phyloP scores from a whole-genome alignment of 1,140 invertebrate species.

The Gryllus bimaculatus region DNA sequence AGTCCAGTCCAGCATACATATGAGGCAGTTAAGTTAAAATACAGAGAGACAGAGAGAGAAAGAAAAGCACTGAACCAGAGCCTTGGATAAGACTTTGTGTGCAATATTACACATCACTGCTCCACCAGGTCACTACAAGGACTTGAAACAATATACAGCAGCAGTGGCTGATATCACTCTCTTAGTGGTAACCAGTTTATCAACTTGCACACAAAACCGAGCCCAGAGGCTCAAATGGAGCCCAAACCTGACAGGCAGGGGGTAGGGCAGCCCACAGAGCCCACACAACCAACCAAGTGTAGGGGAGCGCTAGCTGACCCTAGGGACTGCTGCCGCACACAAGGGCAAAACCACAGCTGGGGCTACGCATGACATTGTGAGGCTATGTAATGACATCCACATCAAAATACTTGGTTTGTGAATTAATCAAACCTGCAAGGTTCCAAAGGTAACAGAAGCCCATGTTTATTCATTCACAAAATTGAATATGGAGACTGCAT shows the following conservation, averaged over 20 bases:
- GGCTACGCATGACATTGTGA: neutral
- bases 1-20: conserved; percentile 3
- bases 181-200: neutral
- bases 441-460: neutral
- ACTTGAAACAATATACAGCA: neutral
- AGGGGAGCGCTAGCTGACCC: neutral
- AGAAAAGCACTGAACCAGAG: neutral
- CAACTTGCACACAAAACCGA: neutral
- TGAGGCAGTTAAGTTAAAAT: conserved; percentile 5
- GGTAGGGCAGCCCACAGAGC: neutral
- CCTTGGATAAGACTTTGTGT: neutral
- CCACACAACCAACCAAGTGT: neutral
- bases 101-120: neutral
- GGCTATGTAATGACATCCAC: neutral
- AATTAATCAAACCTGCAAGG: neutral
- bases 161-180: neutral
- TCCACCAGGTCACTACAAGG: neutral
- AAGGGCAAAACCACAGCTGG: neutral
- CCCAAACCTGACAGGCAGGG: neutral
- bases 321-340: neutral
- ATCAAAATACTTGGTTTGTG: neutral
- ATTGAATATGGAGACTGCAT: neutral
- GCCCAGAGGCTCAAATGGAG: conserved; percentile 2
- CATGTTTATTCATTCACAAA: neutral
- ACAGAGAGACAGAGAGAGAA: neutral